A percentile compares a stretch with the other conserved stretches of the same genome.
These are phyloP conservation scores for Illadopsis cleaveri DNA, from an alignment of 2,113 vertebrate genomes.

Conservation along the genomic window DNA sequence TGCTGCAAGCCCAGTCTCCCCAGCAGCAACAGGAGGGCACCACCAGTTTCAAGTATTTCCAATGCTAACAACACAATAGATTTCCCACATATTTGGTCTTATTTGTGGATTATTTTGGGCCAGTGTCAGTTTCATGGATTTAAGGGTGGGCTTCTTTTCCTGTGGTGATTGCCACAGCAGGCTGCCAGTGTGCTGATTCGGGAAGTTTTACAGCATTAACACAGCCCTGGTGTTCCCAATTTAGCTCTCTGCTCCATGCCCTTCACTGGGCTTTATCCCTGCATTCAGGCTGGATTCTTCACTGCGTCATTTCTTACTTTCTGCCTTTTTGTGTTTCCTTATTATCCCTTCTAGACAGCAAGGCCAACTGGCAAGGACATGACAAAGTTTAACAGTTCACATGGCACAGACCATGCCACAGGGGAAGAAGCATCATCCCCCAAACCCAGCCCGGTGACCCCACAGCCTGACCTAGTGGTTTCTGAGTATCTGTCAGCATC, in stretches of 20 bases:
- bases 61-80: neutral
- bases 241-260: neutral
- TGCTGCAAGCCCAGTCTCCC: neutral
- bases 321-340: neutral
- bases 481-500: neutral
- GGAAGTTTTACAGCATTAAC: slow-evolving; percentile 18
- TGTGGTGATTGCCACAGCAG: neutral
- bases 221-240: neutral
- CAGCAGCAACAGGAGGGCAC: neutral
- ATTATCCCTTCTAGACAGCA: neutral
- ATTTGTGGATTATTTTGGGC: neutral
- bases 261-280: slow-evolving; percentile 26
- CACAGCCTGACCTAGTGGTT: neutral
- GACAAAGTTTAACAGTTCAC: slow-evolving; percentile 11
- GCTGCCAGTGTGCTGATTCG: slow-evolving; percentile 20
- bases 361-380: neutral
- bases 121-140: neutral
- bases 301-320: slow-evolving; percentile 11
- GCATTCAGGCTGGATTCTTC: neutral
- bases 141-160: slow-evolving; percentile 22
- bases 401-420: neutral
- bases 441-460: neutral
- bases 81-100: neutral
- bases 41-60: neutral
- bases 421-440: neutral